These are phyloP conservation scores for Hemistola chrysoprasaria DNA, from an alignment of 2,888 invertebrate genomes.

Conservation along the genomic window DNA sequence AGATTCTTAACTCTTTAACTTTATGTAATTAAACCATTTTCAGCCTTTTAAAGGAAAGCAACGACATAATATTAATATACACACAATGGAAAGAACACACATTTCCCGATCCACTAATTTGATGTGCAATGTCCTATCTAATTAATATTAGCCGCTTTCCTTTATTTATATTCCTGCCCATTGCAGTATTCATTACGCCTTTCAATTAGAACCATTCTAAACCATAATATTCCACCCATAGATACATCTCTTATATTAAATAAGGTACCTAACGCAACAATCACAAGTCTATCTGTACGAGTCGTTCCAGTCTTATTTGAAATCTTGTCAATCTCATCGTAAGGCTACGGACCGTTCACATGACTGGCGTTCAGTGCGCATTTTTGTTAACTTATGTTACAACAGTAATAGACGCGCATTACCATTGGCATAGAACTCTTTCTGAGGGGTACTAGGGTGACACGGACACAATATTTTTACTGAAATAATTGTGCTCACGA, in stretches of 20 bases:
- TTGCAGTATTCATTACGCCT: conserved; percentile 6
- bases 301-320: conserved; percentile 72
- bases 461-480: no score
- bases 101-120: conserved; percentile 5
- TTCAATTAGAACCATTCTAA: no score
- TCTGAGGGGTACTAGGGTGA: no score
- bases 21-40: conserved; percentile 36
- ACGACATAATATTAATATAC: conserved; percentile 11
- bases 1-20: conserved; percentile 36
- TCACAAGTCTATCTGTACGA: conserved; percentile 48
- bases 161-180: neutral
- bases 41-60: conserved; percentile 52
- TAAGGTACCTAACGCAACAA: no score
- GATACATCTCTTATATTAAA: no score
- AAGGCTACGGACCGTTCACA: conserved; percentile 35
- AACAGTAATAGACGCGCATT: no score
- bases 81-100: conserved; percentile 11
- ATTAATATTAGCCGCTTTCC: conserved; percentile 4
- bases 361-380: no score
- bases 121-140: conserved; percentile 13
- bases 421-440: no score
- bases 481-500: no score
- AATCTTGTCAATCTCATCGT: conserved; percentile 56
- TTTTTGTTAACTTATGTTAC: no score
- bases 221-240: no score